These are phyloP conservation scores for Mongoloraphidia duomilia DNA, from an alignment of 2,888 invertebrate genomes.

Conservation along the genomic window DNA sequence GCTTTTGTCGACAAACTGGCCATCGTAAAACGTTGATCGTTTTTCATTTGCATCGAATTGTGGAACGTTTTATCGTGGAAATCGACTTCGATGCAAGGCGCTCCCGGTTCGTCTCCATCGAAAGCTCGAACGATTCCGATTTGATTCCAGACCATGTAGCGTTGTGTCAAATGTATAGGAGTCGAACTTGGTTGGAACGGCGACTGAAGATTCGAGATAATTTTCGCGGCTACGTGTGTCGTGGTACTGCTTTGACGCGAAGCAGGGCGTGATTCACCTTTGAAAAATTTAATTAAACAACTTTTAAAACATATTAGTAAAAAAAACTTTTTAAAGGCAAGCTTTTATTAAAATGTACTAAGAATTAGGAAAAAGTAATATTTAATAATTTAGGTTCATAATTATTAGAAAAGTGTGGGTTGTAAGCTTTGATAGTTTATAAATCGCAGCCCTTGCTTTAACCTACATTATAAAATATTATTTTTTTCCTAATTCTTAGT, in stretches of 20 bases:
- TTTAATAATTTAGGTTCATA: too few relatives aligned
- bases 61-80: constrained; percentile 87
- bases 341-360: too few relatives aligned
- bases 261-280: constrained; percentile 18
- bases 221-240: constrained; percentile 25
- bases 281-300: constrained; percentile 11
- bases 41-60: constrained; percentile 78
- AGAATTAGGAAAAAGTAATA: too few relatives aligned
- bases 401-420: constrained; percentile 11
- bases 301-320: neutral
- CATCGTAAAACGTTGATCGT: constrained; percentile 73
- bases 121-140: constrained; percentile 82
- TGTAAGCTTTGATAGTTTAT: too few relatives aligned
- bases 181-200: constrained; percentile 86
- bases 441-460: too few relatives aligned
- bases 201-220: constrained; percentile 46
- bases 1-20: constrained; percentile 73
- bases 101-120: constrained; percentile 41
- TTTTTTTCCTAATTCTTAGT: too few relatives aligned
- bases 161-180: constrained; percentile 58
- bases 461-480: too few relatives aligned
- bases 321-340: too few relatives aligned
- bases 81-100: constrained; percentile 78
- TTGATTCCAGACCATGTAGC: constrained; percentile 79
- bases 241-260: constrained; percentile 22